A percentile compares a stretch with the other conserved stretches of the same genome.
Conservation (phyloP, 2,113 vertebrate species). For the Sitta europaea region DNA sequence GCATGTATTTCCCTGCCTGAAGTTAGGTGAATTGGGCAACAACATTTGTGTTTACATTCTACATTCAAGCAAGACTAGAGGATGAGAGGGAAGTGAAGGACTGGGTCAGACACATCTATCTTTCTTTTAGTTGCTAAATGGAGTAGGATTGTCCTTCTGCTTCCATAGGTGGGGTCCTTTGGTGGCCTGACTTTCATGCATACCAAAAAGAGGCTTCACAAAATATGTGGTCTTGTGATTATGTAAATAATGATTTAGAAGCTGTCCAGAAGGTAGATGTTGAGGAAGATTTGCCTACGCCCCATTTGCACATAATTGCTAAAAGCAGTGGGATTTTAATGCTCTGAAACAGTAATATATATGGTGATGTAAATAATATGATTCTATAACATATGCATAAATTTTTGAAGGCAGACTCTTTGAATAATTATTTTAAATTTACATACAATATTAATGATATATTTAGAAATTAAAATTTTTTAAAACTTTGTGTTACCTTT, state of each 20-base stretch:
- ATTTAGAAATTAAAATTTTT: too few relatives aligned
- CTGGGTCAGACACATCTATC: not conserved
- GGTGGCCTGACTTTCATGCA: not conserved
- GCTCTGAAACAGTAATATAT: not conserved
- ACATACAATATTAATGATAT: not conserved
- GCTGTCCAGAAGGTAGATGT: not conserved
- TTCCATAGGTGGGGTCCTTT: not conserved
- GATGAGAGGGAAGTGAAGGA: not conserved
- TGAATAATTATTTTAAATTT: not conserved
- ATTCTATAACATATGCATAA: not conserved
- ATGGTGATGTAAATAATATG: not conserved
- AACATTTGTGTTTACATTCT: not conserved
- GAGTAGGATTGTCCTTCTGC: not conserved
- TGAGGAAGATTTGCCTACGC: not conserved
- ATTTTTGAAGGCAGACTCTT: not conserved
- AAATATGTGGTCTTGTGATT: not conserved
- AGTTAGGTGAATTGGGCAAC: not conserved
- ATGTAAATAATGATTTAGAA: not conserved
- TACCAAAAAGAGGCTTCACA: not conserved
- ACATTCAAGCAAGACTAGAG: not conserved
- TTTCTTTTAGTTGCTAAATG: not conserved
- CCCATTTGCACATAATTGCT: not conserved
- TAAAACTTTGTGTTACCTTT: not conserved
- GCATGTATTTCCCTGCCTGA: not conserved
- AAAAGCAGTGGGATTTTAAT: not conserved